Base-by-base conservation (phyloP, 30 jellyfish, hydroid and myxozoan genomes). In the Aurelia aurita region DNA sequence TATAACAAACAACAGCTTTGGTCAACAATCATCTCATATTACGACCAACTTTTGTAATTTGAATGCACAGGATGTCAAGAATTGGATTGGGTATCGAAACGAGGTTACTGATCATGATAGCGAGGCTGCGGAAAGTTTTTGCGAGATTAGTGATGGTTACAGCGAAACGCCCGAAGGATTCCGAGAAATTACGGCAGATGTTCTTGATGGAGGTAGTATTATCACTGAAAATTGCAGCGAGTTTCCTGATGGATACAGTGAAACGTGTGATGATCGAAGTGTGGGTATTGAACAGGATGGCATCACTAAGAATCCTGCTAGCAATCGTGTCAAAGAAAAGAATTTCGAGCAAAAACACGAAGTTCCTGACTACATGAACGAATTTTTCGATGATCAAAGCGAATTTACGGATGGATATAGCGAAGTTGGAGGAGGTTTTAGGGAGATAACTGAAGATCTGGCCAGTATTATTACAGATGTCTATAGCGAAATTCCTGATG, bases 131-230 rank as follows among this genome's bases (percentile, higher is more conserved):
- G 84, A 53, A 43, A 49, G 54, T 20, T 43, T 43, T 22, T 72
- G 72, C 47, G 88, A 77, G 35, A 29, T 77, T 5, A 77, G 88
- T 61, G 88, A 58, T 59, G 88, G 88, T 10, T 59, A 77, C 54
- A 77, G 88, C 43, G 79, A 59, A 31, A 60, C 67, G 12, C 79
- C 31, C 29, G 79, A 18, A 12, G 21, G 53, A 3, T 77, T 54
- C 39, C 31, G 45, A 28, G 79, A 49, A 58, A 60, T 61, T 9
- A 44, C 57, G 3, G 70, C 59, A 25, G 76, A 58, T 59, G 29
- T 34, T n/a, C 58, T 53, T 35, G 88, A 77, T 43, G 44, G 55
- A 21, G 57, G 55, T 3, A 44, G 79, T 46, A 22, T 55, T 16
- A 19, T 62, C 35, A 75, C 77, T 16, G 79, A 77, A 19, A 26